Evolutionary conservation across 2,113 vertebrate species (phyloP).

Genomic region (Balaeniceps rex): DNA sequence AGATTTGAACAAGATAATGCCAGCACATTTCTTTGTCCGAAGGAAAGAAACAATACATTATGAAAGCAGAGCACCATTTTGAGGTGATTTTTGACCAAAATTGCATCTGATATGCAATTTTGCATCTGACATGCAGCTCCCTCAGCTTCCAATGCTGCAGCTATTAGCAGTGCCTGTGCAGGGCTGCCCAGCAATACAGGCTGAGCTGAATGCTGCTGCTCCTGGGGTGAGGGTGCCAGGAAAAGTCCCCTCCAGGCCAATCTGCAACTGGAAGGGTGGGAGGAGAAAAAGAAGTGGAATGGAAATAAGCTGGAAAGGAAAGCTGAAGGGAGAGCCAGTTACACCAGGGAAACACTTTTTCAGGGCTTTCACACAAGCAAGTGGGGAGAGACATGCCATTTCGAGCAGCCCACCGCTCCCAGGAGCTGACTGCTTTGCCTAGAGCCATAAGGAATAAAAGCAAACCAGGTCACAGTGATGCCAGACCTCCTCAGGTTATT

Average conservation of each 20-base stretch:
- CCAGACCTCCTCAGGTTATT: neutral
- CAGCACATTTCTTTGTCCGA: neutral
- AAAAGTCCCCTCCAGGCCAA: fast-evolving
- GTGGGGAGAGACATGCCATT: neutral
- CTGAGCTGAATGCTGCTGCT: neutral
- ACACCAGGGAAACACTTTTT: neutral
- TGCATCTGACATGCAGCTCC: fast-evolving
- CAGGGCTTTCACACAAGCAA: neutral
- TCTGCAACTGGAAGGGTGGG: neutral
- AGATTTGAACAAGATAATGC: neutral
- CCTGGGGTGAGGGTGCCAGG: neutral
- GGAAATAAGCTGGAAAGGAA: neutral
- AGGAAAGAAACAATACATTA: neutral
- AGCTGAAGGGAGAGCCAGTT: neutral
- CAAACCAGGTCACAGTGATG: neutral
- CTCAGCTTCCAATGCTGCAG: neutral
- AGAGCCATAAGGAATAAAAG: neutral
- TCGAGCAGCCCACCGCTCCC: neutral
- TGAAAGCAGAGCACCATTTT: neutral
- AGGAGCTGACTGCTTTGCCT: neutral
- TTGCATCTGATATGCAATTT: neutral
- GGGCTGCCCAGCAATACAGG: neutral
- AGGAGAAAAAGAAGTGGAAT: neutral
- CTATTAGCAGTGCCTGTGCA: fast-evolving
- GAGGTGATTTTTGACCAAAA: neutral